These are phyloP conservation scores for Caenorhabditis remanei DNA, from an alignment of 1,140 invertebrate species.

Conservation along the genomic window DNA sequence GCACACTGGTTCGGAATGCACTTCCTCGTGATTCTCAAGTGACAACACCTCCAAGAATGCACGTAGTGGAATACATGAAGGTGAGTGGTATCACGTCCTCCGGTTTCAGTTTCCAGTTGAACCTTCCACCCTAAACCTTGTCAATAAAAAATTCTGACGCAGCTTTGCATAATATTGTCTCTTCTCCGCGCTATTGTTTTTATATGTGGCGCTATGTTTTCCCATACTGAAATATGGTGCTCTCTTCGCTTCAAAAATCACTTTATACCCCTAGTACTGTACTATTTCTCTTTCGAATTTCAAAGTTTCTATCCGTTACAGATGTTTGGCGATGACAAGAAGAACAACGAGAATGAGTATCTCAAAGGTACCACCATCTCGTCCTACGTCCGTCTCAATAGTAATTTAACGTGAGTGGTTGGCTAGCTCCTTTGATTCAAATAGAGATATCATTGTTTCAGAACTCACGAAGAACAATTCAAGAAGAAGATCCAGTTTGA, in stretches of 20 bases:
- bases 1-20: conserved; percentile 59
- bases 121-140: background rate
- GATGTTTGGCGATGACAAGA: conserved; percentile 58
- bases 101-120: background rate
- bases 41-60: conserved; percentile 65
- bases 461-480: conserved; percentile 68
- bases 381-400: conserved; percentile 67
- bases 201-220: conserved; percentile 8
- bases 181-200: conserved; percentile 11
- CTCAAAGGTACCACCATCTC: conserved; percentile 63
- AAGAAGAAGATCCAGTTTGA: conserved; percentile 64
- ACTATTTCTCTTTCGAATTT: conserved; percentile 17
- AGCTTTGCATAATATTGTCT: conserved; percentile 53
- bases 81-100: background rate
- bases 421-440: background rate
- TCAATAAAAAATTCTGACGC: background rate
- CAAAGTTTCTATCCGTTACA: conserved; percentile 21
- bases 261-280: background rate
- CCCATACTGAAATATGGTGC: background rate
- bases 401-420: conserved; percentile 63
- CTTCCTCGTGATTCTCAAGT: conserved; percentile 55
- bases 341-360: conserved; percentile 62
- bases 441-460: conserved; percentile 15
- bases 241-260: conserved; percentile 10
- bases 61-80: conserved; percentile 69